Evolutionary conservation across 2,888 invertebrate genomes (phyloP).

Genomic region (Anthophora plumipes): DNA sequence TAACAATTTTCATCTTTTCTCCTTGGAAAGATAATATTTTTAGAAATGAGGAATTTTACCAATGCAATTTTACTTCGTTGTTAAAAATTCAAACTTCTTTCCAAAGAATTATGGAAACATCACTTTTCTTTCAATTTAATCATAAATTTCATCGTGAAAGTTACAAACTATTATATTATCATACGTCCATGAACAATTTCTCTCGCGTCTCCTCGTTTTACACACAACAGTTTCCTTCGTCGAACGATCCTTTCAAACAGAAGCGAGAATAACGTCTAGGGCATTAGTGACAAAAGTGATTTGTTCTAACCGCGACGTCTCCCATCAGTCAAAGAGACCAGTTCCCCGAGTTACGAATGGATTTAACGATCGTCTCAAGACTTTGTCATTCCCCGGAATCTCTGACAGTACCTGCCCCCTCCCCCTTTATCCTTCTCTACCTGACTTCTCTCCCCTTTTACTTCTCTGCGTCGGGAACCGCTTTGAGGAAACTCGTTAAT

Average conservation of each 20-base stretch:
- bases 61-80: no score
- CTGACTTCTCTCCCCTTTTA: constrained; percentile 13
- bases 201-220: not conserved
- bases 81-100: no score
- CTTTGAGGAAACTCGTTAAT: constrained; percentile 76
- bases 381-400: constrained; percentile 72
- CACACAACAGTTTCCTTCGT: not conserved
- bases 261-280: constrained; percentile 18
- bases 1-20: no score
- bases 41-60: no score
- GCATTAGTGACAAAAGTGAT: constrained; percentile 60
- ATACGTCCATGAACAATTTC: no score
- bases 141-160: no score
- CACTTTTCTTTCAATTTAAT: no score
- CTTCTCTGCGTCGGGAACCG: constrained; percentile 50
- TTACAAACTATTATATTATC: no score
- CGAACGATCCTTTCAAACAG: not conserved
- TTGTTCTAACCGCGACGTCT: constrained; percentile 55
- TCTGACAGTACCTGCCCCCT: constrained; percentile 51
- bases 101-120: no score
- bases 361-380: constrained; percentile 73
- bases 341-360: constrained; percentile 61
- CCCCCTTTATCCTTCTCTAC: not conserved
- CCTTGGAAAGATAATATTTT: no score
- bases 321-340: constrained; percentile 64